Evolutionary conservation across 2,888 invertebrate species (phyloP), one percentile per base, ranked within the genome.

Genomic region (Stenichneumon culpator): DNA sequence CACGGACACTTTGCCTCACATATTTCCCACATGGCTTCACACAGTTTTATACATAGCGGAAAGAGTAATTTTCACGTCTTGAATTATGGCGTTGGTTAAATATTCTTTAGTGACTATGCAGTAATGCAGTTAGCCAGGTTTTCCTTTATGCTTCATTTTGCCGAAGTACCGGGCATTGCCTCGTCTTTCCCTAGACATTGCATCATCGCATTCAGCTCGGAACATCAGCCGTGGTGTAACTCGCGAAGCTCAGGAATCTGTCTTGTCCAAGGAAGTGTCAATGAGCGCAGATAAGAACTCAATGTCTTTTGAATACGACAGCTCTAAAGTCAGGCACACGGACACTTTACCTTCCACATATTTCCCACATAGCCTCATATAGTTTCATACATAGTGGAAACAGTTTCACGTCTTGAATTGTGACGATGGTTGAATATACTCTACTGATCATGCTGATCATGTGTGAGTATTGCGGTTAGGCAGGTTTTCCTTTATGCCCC

Each of bases 221-320:
- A 39, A 11, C 39, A 39, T 39, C 39, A 39, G 39, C 9, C 11
- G 39, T 39, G 9, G 9, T 39, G 39, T 39, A 9, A 39, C 9
- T 39, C 39, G 11, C 39, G 11, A 9, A 0, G 2, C 39, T 39
- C 39, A 3, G 9, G 39, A 11, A 11, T 39, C 39, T 39, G 9
- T 39, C 9, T 39, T 11, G 39, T 39, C 11, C 39, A 2, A 39
- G 11, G 2, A 39, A 39, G 39, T 39, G 39, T 39, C 39, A 39
- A 39, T 39, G 39, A 19, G 14, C 22, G 16, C 9, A 32, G 25
- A 50, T n/a, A n/a, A 70, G 32, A 72, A 72, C 19, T 72, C 52
- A 32, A 72, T 28, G n/a, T 1, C 28, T 19, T 32, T 28, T 14
- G 22, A 54, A 54, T 22, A 22, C 54, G 52, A 52, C 7, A 28